Percentiles rank a stretch among this genome's conserved stretches.
These are phyloP conservation scores for Echiichthys vipera DNA, from an alignment of 2,797 vertebrate species.

Conservation along the genomic window DNA sequence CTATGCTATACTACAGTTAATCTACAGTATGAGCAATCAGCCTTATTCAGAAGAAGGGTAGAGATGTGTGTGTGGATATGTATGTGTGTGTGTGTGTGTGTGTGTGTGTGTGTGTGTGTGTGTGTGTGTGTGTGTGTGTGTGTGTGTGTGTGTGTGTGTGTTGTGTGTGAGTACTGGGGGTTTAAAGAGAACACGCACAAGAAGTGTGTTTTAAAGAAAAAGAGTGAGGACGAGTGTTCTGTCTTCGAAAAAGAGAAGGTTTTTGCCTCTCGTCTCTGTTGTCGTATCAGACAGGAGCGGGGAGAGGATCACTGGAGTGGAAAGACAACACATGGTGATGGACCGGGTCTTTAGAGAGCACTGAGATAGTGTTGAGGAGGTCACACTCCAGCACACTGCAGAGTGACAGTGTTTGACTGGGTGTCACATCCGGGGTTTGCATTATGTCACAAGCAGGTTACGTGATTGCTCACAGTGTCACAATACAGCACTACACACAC, in stretches of 20 bases:
- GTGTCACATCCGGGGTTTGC: constrained; percentile 40
- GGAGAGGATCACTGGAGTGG: constrained; percentile 40
- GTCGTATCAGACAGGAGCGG: constrained; percentile 26
- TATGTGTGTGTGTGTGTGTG: not conserved
- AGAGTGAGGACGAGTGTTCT: not conserved
- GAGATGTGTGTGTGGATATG: not conserved
- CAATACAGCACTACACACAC: not conserved
- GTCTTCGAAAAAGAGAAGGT: not conserved
- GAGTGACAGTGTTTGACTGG: constrained; percentile 57
- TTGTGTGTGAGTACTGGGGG: too few species aligned
- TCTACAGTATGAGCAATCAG: not conserved
- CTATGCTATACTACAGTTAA: too few species aligned
- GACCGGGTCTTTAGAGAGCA: constrained; percentile 13
- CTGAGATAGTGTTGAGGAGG: constrained; percentile 22
- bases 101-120: too few species aligned
- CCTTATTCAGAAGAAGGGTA: not conserved
- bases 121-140: too few species aligned
- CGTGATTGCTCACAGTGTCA: constrained; percentile 5
- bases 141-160: too few species aligned
- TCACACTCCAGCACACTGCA: constrained; percentile 51
- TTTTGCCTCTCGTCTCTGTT: constrained; percentile 20
- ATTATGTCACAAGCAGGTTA: constrained; percentile 48
- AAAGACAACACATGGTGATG: constrained; percentile 37
- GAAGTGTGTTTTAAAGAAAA: not conserved
- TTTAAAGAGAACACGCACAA: not conserved